phyloP scores from a whole-genome alignment of 2,888 invertebrate species.

The Bimastos eiseni region DNA sequence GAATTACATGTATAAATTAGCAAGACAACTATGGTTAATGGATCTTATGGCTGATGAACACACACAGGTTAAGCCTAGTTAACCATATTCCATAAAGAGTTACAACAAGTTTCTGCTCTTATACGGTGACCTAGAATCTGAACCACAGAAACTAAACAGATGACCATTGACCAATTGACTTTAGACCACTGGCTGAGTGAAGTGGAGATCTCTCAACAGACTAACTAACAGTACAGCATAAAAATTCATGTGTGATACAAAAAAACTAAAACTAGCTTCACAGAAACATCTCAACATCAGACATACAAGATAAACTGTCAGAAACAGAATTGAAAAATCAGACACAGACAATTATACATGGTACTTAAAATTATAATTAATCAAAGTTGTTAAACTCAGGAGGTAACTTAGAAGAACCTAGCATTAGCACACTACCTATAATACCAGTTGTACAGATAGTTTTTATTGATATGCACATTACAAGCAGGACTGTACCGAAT shows the following conservation, averaged over 20 bases:
- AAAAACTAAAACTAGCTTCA: background rate
- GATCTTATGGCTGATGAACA: too few relatives aligned
- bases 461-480: too few relatives aligned
- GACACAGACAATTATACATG: background rate
- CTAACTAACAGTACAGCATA: too few relatives aligned
- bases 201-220: background rate
- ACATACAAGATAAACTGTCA: background rate
- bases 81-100: too few relatives aligned
- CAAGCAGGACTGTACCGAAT: too few relatives aligned
- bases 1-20: too few relatives aligned
- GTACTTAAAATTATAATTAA: background rate
- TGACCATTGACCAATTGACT: too few relatives aligned
- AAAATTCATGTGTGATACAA: background rate
- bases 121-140: background rate
- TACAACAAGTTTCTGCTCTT: too few relatives aligned
- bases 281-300: background rate
- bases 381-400: background rate
- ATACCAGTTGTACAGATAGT: conserved; percentile 13
- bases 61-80: too few relatives aligned
- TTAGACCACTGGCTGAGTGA: background rate
- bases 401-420: background rate
- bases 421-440: background rate
- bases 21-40: too few relatives aligned
- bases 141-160: background rate
- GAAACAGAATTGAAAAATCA: background rate